These are phyloP conservation scores for Chironex yamaguchii DNA, from an alignment of 30 jellyfish, hydroid and myxozoan species.

Conservation along the genomic window DNA sequence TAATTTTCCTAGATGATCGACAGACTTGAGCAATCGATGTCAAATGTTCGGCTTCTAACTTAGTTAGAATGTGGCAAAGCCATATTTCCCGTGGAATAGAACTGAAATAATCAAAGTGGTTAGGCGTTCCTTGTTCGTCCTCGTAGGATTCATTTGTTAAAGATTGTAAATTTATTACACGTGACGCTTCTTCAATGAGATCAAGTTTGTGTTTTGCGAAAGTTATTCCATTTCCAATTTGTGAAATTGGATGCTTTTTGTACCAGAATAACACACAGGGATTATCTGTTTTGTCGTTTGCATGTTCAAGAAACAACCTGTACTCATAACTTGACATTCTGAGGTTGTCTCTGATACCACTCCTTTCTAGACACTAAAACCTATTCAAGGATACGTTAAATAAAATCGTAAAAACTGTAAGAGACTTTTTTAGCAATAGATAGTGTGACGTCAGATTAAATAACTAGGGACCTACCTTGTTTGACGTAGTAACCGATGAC, in stretches of 20 bases:
- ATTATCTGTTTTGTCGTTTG: conserved; percentile 18
- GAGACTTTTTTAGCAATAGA: no score
- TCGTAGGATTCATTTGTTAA: background rate
- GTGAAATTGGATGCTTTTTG: conserved; percentile 33
- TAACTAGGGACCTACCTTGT: no score
- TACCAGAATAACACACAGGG: conserved; percentile 70
- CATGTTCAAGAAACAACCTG: conserved; percentile 41
- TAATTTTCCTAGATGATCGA: conserved; percentile 23
- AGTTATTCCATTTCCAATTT: conserved; percentile 60
- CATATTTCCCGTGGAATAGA: conserved; percentile 27
- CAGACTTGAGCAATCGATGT: conserved; percentile 51
- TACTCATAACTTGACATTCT: background rate
- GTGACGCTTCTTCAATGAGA: conserved; percentile 23
- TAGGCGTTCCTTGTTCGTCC: no score
- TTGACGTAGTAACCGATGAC: no score
- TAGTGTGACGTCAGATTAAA: no score
- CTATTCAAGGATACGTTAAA: no score
- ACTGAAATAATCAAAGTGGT: background rate
- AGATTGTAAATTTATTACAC: background rate
- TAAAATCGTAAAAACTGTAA: no score
- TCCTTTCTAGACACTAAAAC: no score
- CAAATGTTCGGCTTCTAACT: conserved; percentile 14
- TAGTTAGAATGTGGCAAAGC: conserved; percentile 11
- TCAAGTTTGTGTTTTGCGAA: conserved; percentile 68
- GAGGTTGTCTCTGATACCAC: no score